Conservation (phyloP, 2,888 invertebrate species). For the Apomyelois bistriatella region DNA sequence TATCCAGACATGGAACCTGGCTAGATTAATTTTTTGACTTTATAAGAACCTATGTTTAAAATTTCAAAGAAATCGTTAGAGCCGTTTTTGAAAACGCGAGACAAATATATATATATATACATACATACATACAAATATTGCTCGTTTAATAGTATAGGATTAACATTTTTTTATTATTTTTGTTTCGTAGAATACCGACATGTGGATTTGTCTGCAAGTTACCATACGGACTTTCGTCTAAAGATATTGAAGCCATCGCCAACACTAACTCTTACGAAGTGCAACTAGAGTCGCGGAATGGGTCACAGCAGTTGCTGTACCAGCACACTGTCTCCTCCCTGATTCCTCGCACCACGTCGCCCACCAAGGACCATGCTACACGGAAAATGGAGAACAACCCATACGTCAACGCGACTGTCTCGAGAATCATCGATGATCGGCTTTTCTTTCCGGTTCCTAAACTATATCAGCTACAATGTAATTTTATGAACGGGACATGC, state of each 20-base stretch:
- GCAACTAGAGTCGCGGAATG: constrained; percentile 59
- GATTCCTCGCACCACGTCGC: constrained; percentile 40
- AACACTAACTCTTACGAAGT: constrained; percentile 78
- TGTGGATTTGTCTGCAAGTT: constrained; percentile 82
- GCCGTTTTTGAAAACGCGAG: too few species aligned
- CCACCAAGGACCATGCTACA: constrained; percentile 71
- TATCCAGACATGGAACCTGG: too few species aligned
- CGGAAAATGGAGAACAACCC: constrained; percentile 79
- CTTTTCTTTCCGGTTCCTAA: constrained; percentile 83
- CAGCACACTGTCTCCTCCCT: constrained; percentile 61
- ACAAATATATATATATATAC: background rate
- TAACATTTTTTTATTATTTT: background rate
- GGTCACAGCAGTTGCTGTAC: constrained; percentile 58
- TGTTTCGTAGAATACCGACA: constrained; percentile 59
- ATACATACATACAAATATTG: too few species aligned
- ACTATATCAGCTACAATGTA: constrained; percentile 66
- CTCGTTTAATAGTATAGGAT: background rate
- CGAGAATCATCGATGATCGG: constrained; percentile 73
- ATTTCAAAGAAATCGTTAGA: too few species aligned
- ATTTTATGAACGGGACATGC: constrained; percentile 59
- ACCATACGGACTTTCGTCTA: constrained; percentile 55
- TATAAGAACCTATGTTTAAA: too few species aligned
- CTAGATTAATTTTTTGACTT: too few species aligned
- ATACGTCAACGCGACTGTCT: constrained; percentile 77
- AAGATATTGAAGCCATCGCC: constrained; percentile 66